These are phyloP conservation scores for Sebastes minor DNA, from an alignment of 2,797 vertebrate genomes.

Conservation along the genomic window DNA sequence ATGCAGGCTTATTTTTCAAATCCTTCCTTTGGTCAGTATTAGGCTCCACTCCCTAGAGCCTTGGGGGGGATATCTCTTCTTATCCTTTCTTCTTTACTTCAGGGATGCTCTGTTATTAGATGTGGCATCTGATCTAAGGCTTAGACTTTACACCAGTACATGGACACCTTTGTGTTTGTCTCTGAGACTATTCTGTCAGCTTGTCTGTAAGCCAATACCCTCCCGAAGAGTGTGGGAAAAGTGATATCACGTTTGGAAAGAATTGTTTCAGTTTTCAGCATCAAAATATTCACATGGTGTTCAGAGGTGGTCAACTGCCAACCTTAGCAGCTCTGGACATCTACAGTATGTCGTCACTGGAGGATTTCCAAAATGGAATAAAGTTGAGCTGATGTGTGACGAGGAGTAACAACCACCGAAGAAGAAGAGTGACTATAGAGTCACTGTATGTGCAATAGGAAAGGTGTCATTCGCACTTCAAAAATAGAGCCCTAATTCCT, in stretches of 20 bases:
- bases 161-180: conserved; percentile 51
- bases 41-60: conserved; percentile 64
- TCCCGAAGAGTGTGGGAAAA: conserved; percentile 48
- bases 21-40: conserved; percentile 74
- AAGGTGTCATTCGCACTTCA: background rate
- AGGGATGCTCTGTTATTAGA: conserved; percentile 60
- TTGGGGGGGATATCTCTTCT: conserved; percentile 58
- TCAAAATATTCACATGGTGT: conserved; percentile 7
- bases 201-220: conserved; percentile 25
- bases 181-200: conserved; percentile 28
- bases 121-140: conserved; percentile 60
- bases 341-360: background rate
- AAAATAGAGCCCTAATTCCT: background rate
- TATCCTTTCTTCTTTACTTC: conserved; percentile 50
- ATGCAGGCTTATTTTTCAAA: conserved; percentile 74
- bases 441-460: background rate
- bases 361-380: conserved; percentile 18
- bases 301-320: conserved; percentile 9
- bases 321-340: background rate
- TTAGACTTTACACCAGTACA: conserved; percentile 55
- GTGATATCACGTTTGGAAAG: conserved; percentile 20
- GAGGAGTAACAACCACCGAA: background rate
- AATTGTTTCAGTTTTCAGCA: conserved; percentile 35
- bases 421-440: background rate
- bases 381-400: conserved; percentile 6